These are phyloP conservation scores for Rhynchophorus ferrugineus DNA, from an alignment of 1,140 invertebrate species.

Conservation along the genomic window DNA sequence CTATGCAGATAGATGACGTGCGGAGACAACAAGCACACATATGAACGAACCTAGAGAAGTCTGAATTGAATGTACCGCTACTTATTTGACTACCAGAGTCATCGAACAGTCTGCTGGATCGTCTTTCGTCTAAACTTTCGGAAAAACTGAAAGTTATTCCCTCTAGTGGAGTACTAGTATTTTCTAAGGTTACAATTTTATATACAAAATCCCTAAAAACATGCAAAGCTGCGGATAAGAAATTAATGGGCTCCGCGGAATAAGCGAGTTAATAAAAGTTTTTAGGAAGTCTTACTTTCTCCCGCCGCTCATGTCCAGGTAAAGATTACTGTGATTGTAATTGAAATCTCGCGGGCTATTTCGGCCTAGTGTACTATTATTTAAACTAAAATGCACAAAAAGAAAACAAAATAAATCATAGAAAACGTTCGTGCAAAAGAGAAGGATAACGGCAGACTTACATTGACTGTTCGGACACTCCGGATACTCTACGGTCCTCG, in stretches of 20 bases:
- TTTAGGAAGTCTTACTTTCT: conserved; percentile 11
- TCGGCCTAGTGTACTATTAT: conserved; percentile 4
- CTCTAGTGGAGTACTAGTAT: conserved; percentile 28
- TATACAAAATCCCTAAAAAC: conserved; percentile 39
- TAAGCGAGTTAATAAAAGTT: not conserved
- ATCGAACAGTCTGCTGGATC: conserved; percentile 4
- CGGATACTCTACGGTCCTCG: conserved; percentile 49
- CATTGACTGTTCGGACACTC: conserved; percentile 52
- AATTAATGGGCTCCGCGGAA: no score
- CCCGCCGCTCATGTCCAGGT: conserved; percentile 13
- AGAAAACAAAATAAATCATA: conserved; percentile 11
- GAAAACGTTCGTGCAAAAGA: not conserved
- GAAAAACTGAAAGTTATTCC: conserved; percentile 36
- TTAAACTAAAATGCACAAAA: conserved; percentile 10
- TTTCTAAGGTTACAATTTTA: no score
- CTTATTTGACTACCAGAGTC: not conserved
- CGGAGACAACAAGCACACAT: not conserved
- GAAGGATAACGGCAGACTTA: conserved; percentile 40
- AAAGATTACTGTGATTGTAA: conserved; percentile 6
- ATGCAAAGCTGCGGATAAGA: conserved; percentile 33
- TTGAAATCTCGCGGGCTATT: conserved; percentile 2
- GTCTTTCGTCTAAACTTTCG: conserved; percentile 25
- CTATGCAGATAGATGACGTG: no score
- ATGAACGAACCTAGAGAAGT: conserved; percentile 13
- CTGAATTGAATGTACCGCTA: conserved; percentile 3